Evolutionary conservation across 2,113 vertebrate genomes (phyloP).

Genomic region (Pedionomus torquatus): DNA sequence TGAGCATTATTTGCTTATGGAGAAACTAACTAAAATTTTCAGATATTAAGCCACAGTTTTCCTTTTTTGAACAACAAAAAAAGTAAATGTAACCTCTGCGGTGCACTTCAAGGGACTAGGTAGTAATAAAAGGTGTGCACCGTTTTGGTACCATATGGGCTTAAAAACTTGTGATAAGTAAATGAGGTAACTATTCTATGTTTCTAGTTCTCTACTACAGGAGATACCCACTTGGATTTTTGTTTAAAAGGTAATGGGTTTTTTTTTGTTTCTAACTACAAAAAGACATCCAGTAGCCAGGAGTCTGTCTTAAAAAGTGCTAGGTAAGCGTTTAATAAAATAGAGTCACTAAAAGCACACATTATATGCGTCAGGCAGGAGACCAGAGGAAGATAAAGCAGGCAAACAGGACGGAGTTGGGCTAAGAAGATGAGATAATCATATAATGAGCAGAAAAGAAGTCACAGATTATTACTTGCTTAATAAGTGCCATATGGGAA

Average conservation of each 20-base stretch:
- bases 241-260: neutral
- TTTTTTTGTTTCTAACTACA: neutral
- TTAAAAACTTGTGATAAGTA: neutral
- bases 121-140: neutral
- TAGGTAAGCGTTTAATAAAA: neutral
- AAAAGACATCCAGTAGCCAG: neutral
- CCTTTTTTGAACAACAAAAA: neutral
- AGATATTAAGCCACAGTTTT: neutral
- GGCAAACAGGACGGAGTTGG: neutral
- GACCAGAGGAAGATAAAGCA: neutral
- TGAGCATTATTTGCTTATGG: neutral
- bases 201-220: neutral
- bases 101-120: neutral
- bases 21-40: neutral
- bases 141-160: neutral
- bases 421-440: slow-evolving; percentile 13
- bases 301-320: neutral
- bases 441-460: neutral
- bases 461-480: slow-evolving; percentile 12
- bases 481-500: slow-evolving; percentile 2
- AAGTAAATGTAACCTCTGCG: neutral
- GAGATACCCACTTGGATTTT: neutral
- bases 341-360: neutral
- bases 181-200: neutral
- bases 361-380: neutral